Conservation (phyloP, 2,888 invertebrate genomes). For the Zeuzera pyrina region DNA sequence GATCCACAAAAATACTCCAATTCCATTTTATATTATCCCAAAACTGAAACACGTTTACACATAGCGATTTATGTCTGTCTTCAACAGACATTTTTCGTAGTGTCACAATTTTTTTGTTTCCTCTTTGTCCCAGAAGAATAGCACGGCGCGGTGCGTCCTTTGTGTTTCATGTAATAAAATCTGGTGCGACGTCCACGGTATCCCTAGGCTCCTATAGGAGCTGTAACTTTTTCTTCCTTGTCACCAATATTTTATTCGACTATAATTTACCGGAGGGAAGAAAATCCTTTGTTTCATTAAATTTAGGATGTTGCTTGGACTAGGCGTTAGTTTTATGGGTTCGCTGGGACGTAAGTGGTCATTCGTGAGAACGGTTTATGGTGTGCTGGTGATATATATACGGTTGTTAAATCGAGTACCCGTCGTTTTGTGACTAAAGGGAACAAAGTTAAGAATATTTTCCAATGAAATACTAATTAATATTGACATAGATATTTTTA, state of each 20-base stretch:
- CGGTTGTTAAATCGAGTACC: too few relatives aligned
- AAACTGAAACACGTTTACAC: too few relatives aligned
- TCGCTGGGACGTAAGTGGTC: too few relatives aligned
- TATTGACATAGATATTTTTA: too few relatives aligned
- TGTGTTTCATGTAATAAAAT: conserved; percentile 57
- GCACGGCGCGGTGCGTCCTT: conserved; percentile 36
- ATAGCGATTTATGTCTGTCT: neutral
- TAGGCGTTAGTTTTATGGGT: conserved; percentile 28
- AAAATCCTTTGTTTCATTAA: conserved; percentile 49
- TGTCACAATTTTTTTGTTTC: conserved; percentile 29
- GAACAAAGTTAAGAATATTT: too few relatives aligned
- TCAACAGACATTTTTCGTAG: conserved; percentile 22
- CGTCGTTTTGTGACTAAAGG: too few relatives aligned
- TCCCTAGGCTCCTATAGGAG: conserved; percentile 49
- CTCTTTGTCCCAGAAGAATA: conserved; percentile 32
- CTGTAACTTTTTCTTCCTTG: conserved; percentile 53
- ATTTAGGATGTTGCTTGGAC: conserved; percentile 25
- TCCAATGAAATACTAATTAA: too few relatives aligned
- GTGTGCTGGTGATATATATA: too few relatives aligned
- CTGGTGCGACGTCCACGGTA: conserved; percentile 42
- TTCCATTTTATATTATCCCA: too few relatives aligned
- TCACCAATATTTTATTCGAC: conserved; percentile 56
- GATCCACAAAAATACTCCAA: too few relatives aligned
- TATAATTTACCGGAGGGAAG: conserved; percentile 44
- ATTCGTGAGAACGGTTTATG: too few relatives aligned